Evolutionary conservation across 2,797 vertebrate species (phyloP).

Genomic region (Sardinella longiceps): DNA sequence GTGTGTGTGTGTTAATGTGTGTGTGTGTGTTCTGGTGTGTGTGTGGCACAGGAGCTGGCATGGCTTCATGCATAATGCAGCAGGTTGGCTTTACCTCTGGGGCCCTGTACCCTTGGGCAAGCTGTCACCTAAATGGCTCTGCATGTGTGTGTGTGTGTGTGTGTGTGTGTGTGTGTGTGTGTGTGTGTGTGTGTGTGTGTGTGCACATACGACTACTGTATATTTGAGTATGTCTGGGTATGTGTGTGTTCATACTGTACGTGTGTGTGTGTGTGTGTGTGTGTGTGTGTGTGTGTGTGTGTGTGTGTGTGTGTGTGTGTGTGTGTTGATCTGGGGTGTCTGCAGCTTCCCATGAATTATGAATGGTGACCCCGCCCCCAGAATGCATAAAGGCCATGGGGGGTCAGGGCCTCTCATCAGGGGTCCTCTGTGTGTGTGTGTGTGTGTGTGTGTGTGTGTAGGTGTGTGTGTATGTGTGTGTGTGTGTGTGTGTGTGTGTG

Average conservation of each 20-base stretch:
- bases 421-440: slow-evolving; percentile 47
- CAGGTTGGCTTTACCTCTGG: slow-evolving; percentile 55
- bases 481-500: slow-evolving; percentile 23
- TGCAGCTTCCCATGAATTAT: slow-evolving; percentile 77
- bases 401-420: slow-evolving; percentile 61
- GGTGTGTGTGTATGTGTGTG: background rate
- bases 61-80: slow-evolving; percentile 70
- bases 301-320: background rate
- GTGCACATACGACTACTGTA: too few species aligned
- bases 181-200: background rate
- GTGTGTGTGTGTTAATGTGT: background rate
- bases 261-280: background rate
- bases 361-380: slow-evolving; percentile 66
- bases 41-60: slow-evolving; percentile 43
- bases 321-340: slow-evolving; percentile 61
- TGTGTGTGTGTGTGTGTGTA: background rate
- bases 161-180: background rate
- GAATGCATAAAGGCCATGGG: slow-evolving; percentile 62
- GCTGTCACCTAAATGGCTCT: slow-evolving; percentile 32
- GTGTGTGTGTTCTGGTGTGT: background rate
- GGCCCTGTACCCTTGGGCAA: slow-evolving; percentile 51
- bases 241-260: too few species aligned
- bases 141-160: background rate
- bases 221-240: background rate
- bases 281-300: background rate